These are phyloP conservation scores for Rynchops niger DNA, from an alignment of 2,113 vertebrate genomes.

Conservation along the genomic window DNA sequence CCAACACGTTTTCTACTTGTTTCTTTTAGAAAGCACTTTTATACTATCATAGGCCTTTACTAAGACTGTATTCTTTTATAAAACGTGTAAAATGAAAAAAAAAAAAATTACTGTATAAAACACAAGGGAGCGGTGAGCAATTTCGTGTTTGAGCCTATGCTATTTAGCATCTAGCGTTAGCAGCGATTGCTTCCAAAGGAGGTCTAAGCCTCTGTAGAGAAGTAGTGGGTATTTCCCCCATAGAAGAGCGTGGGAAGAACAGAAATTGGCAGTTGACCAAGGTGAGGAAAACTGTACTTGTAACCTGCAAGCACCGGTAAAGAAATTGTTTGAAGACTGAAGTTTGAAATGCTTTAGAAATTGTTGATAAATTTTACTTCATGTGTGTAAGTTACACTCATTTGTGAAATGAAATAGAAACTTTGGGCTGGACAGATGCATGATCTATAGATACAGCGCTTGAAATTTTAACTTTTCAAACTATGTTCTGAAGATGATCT, in stretches of 20 bases:
- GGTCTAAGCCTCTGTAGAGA: background rate
- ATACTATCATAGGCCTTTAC: background rate
- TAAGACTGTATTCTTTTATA: background rate
- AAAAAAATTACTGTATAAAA: background rate
- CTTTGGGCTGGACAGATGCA: background rate
- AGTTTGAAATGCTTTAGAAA: background rate
- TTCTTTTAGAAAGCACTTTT: background rate
- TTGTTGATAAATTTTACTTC: background rate
- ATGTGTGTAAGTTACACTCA: background rate
- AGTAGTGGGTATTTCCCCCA: background rate
- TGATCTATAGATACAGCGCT: background rate
- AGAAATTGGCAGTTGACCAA: background rate
- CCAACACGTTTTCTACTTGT: background rate
- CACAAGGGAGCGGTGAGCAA: background rate
- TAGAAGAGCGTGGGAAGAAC: background rate
- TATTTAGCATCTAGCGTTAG: background rate
- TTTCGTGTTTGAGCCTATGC: background rate
- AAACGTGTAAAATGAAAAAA: background rate
- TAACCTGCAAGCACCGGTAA: background rate
- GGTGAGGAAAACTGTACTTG: background rate
- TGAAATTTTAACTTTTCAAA: background rate
- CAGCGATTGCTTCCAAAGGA: background rate
- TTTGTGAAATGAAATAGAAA: background rate
- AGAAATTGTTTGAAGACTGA: background rate
- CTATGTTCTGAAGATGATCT: background rate